Base-by-base conservation (phyloP, 2,797 vertebrate species). In the Poeciliopsis infans region DNA sequence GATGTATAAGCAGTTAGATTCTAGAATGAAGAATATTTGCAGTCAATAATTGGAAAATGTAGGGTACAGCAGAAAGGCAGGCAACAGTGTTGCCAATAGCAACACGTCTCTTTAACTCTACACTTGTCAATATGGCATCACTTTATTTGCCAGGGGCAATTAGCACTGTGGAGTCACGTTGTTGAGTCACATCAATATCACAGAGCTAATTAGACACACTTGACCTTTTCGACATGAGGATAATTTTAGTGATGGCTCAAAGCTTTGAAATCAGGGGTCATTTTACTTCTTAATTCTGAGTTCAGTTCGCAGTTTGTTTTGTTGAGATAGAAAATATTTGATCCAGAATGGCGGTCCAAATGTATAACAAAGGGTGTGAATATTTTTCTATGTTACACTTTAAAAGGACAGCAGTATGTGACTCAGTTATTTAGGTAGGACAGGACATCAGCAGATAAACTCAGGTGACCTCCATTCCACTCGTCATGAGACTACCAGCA, bases 21-120 rank as follows among this genome's bases (percentile, higher is more conserved):
- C 70, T 53, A 79, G 78, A 85, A 87, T 76, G 80, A 85, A 81
- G 85, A 92, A 86, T 89, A 87, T 91, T 91, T 84, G 85, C 83
- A 83, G 92, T 94, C 94, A 85, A 94, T 94, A 94, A 84, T 84
- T 89, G 83, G 86, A 89, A 85, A 84, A 88, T 84, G 83, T 82
- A 82, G 76, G 31, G 78, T 53, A 57, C 78, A 70, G 82, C 7
- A 16, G 88, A 85, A 74, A 87, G 89, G 79, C 72, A 3, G 64
- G 61, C 51, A 6, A 75, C 69, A 33, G 41, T 15, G 77, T 80
- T 85, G 88, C 92, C 89, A 92, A 89, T 88, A 90, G 85, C 82
- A 57, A 81, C 75, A 13, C 11, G 72, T 89, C 90, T 91, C 81
- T 80, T 90, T 90, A 90, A 87, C 88, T 87, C 85, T 86, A 79